Evolutionary conservation across 2,797 vertebrate species (phyloP).

Genomic region (Thripadectes ignobilis): DNA sequence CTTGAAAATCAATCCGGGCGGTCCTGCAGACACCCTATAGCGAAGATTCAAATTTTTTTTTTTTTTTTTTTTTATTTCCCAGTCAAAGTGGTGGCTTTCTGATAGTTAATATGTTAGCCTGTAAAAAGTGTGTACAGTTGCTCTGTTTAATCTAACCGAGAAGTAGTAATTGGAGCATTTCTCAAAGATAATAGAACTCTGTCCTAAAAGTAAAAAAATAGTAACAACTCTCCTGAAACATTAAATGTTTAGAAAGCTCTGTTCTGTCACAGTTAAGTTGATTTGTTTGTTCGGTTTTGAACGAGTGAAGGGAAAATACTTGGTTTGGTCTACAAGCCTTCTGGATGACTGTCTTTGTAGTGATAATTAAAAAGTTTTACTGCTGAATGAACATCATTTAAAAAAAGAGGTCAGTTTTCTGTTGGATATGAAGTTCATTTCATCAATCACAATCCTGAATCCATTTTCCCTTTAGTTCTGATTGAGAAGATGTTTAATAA

Average conservation of each 20-base stretch:
- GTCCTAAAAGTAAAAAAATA: neutral
- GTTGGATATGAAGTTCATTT: neutral
- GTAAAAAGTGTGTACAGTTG: neutral
- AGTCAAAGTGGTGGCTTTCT: neutral
- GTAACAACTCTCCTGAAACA: fast-evolving
- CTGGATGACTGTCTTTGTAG: neutral
- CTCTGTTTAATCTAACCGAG: neutral
- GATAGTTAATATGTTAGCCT: neutral
- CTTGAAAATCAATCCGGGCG: fast-evolving
- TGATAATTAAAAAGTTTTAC: neutral
- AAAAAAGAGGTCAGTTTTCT: neutral
- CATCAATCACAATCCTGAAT: neutral
- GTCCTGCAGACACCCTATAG: neutral
- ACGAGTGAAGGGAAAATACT: neutral
- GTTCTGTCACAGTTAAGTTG: neutral
- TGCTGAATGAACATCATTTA: neutral
- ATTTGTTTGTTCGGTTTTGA: neutral
- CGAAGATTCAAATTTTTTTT: fast-evolving
- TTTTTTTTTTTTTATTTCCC: neutral
- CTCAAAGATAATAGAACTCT: neutral
- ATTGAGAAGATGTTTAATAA: neutral
- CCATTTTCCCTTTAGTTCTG: neutral
- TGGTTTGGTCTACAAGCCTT: neutral
- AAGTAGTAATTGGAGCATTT: neutral
- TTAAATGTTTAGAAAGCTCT: neutral